A percentile compares a stretch with the other conserved stretches of the same genome.
Evolutionary conservation across 2,113 vertebrate genomes (phyloP).

Genomic region (Xiphophorus hellerii): DNA sequence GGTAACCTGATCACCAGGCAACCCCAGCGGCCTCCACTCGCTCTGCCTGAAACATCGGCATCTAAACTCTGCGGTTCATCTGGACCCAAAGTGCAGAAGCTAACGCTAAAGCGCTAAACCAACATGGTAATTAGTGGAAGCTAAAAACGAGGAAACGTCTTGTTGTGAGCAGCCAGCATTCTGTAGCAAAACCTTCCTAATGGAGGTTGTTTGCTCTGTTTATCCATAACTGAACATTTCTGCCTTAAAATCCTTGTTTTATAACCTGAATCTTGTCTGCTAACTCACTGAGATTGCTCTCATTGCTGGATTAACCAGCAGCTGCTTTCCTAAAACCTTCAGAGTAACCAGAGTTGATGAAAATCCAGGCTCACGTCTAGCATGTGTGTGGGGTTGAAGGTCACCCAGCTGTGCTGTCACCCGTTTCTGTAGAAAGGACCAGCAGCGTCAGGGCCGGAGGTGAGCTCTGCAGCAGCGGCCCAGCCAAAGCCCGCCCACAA

Average conservation of each 20-base stretch:
- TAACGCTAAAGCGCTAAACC: no score
- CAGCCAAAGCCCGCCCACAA: conserved; percentile 71
- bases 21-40: no score
- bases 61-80: no score
- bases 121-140: no score
- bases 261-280: no score
- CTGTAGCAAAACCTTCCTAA: neutral
- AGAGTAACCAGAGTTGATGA: no score
- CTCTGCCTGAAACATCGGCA: no score
- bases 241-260: no score
- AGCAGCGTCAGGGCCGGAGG: conserved; percentile 61
- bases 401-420: conserved; percentile 54
- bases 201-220: neutral
- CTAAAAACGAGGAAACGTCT: neutral
- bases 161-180: neutral
- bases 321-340: no score
- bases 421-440: conserved; percentile 80
- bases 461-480: conserved; percentile 69
- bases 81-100: no score
- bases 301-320: no score
- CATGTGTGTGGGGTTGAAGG: neutral
- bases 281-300: no score
- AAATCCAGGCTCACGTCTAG: neutral
- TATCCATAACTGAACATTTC: neutral
- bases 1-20: conserved; percentile 72